Percentiles rank a stretch among this genome's conserved stretches.
These are phyloP conservation scores for Lamellibrachia columna DNA, from an alignment of 2,888 invertebrate species.

Conservation along the genomic window DNA sequence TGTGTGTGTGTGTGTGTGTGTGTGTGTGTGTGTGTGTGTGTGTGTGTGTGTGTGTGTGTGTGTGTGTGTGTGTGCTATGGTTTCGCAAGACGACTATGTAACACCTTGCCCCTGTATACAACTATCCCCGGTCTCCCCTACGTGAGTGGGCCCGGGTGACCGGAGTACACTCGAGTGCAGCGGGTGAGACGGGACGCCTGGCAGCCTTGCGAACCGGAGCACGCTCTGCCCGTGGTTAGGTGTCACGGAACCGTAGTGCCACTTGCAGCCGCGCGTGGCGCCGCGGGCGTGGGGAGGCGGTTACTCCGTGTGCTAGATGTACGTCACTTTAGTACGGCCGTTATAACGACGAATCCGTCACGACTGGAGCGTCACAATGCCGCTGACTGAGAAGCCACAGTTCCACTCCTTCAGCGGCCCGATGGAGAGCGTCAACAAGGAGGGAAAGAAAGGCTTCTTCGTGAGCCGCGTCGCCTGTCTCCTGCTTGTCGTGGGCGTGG, in stretches of 20 bases:
- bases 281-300: not conserved
- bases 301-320: not conserved
- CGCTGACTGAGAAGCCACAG: not conserved
- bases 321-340: not conserved
- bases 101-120: too few relatives aligned
- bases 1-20: too few relatives aligned
- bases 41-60: too few relatives aligned
- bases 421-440: not conserved
- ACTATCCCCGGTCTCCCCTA: too few relatives aligned
- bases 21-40: too few relatives aligned
- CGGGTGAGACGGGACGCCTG: not conserved
- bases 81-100: too few relatives aligned
- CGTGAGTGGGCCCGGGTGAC: not conserved
- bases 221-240: not conserved
- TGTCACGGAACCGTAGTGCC: not conserved
- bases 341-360: not conserved
- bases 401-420: constrained; percentile 5
- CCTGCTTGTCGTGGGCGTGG: not conserved
- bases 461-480: not conserved
- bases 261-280: not conserved
- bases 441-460: not conserved
- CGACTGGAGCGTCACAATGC: not conserved
- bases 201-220: too few relatives aligned
- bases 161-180: not conserved
- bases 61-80: too few relatives aligned